Evolutionary conservation across 2,113 vertebrate species (phyloP), one percentile per base, ranked within the genome.

Genomic region (Enhydra lutris): DNA sequence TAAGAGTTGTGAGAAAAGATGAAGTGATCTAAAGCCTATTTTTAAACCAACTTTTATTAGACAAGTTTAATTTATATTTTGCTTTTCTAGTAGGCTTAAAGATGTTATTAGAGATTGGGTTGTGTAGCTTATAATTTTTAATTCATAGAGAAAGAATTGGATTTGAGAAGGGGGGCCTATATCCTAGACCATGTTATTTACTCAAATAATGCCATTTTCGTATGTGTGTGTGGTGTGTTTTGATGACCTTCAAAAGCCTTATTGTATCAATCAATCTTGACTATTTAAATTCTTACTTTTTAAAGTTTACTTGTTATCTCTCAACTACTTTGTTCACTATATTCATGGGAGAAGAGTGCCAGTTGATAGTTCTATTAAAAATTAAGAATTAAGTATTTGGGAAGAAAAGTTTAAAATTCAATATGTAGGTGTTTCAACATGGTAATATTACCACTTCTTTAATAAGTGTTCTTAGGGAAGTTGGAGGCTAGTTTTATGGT

Each of bases 281-380:
- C 76, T 93, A 89, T 93, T 95, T 97, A 96, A 96, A 95, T 92
- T 95, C 96, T 84, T 92, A 52, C 81, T 96, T 94, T 95, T 80
- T 65, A n/a, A 86, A 92, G 42, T 90, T 97, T 73, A 69, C 59
- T 83, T 97, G 34, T 93, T 91, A 55, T 76, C 23, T 87, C n/a
- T 94, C 42, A 93, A 29, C 91, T 97, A 74, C 71, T 86, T 95
- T 92, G 34, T 86, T 89, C 90, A 63, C 57, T 88, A 36, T 92
- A 45, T 47, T 90, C 20, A 31, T 93, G 45, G 81, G 57, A 84
- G 67, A 47, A 91, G 52, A 87, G 63, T 95, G 29, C 52, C 93
- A 88, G 12, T 7, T 42, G 39, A n/a, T 63, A 57, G 36, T 79
- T 89, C 31, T 63, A 36, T 81, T 57, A 89, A 76, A 95, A 95